A percentile compares a stretch with the other conserved stretches of the same genome.
Evolutionary conservation across 2,888 invertebrate species (phyloP).

Genomic region (Apomyelois bistriatella): DNA sequence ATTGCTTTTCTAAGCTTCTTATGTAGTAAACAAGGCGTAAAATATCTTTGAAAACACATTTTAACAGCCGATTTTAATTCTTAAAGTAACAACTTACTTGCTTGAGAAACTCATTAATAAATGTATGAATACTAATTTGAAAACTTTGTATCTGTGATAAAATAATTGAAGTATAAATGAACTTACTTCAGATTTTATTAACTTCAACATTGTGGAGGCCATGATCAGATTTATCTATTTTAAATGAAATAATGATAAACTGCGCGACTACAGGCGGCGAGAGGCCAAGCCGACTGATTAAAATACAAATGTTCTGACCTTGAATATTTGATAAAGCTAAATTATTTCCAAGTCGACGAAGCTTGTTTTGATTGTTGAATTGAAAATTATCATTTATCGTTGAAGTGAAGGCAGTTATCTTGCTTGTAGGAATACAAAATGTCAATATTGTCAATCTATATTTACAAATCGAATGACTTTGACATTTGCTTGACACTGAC

Average conservation of each 20-base stretch:
- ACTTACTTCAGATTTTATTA: slow-evolving; percentile 72
- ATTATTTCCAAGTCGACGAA: not conserved
- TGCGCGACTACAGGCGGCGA: slow-evolving; percentile 39
- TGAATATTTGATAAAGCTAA: slow-evolving; percentile 60
- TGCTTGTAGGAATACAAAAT: no score
- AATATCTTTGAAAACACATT: not conserved
- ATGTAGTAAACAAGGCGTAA: not conserved
- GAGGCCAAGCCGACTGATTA: slow-evolving; percentile 58
- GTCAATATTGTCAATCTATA: no score
- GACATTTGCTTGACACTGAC: not conserved
- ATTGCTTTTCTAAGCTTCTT: slow-evolving; percentile 25
- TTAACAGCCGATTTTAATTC: no score
- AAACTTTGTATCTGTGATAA: no score
- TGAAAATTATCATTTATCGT: no score
- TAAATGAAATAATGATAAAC: slow-evolving; percentile 25
- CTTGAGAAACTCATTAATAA: no score
- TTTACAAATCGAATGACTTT: not conserved
- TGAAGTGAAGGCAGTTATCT: no score
- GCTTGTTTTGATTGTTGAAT: not conserved
- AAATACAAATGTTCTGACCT: slow-evolving; percentile 68
- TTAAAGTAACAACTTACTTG: no score
- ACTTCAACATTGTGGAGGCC: slow-evolving; percentile 67
- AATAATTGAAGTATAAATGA: not conserved
- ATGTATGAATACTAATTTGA: no score
- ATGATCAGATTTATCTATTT: slow-evolving; percentile 32